Conservation (phyloP, 2,113 vertebrate genomes). For the Miniopterus natalensis region DNA sequence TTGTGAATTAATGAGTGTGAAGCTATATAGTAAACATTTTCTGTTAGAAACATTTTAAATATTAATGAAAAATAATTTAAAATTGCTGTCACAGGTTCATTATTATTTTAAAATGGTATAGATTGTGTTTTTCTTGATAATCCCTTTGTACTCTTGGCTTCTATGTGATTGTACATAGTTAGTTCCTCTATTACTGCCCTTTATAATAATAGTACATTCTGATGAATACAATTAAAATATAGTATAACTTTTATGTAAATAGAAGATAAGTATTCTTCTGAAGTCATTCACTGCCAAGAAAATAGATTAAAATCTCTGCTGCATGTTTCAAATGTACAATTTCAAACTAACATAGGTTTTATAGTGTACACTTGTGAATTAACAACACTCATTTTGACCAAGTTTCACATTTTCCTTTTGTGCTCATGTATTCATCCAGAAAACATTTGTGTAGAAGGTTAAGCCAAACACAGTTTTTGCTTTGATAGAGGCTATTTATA, state of each 20-base stretch:
- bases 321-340: neutral
- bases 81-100: neutral
- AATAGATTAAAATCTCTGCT: neutral
- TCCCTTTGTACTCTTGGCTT: neutral
- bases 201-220: neutral
- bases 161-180: neutral
- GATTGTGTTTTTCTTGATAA: neutral
- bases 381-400: neutral
- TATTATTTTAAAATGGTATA: constrained; percentile 7
- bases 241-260: neutral
- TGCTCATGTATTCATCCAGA: neutral
- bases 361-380: neutral
- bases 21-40: constrained; percentile 1
- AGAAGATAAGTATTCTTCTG: neutral
- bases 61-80: constrained; percentile 51
- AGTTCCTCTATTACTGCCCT: neutral
- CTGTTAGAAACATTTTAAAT: constrained; percentile 46
- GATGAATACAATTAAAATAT: neutral
- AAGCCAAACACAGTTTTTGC: neutral
- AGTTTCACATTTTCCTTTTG: neutral
- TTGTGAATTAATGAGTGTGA: constrained; percentile 45
- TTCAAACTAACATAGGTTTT: neutral
- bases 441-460: neutral
- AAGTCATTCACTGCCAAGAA: neutral
- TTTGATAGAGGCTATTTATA: neutral